Percentiles rank a stretch among this genome's conserved stretches.
Conservation (phyloP, 2,113 vertebrate species). For the Bubo scandiacus region DNA sequence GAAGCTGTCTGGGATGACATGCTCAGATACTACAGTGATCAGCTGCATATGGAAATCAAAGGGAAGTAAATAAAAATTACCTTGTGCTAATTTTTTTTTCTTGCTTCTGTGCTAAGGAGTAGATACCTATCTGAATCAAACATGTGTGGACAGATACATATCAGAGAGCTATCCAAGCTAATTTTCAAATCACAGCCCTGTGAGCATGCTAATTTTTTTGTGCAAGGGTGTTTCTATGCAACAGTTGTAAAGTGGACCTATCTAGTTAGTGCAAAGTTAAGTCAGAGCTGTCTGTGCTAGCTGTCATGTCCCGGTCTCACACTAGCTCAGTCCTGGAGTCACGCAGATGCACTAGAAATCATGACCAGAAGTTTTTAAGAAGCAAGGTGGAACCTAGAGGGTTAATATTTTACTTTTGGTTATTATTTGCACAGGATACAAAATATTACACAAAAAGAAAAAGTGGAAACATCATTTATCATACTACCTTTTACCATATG, state of each 20-base stretch:
- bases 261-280: fast-evolving
- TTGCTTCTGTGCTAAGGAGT: not conserved
- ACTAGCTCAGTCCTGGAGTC: not conserved
- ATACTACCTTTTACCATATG: not conserved
- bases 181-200: not conserved
- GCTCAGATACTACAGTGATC: not conserved
- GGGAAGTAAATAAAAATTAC: not conserved
- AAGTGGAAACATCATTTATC: not conserved
- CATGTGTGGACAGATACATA: not conserved
- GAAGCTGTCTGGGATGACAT: not conserved
- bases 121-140: not conserved
- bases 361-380: not conserved
- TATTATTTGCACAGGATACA: not conserved
- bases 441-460: not conserved
- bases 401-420: not conserved
- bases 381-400: not conserved
- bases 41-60: not conserved
- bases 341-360: not conserved
- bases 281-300: not conserved
- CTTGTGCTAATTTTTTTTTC: not conserved
- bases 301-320: no score
- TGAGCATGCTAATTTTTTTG: not conserved
- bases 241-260: not conserved
- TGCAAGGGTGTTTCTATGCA: not conserved
- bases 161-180: not conserved